Percentiles rank a stretch among this genome's conserved stretches.
Evolutionary conservation across 2,113 vertebrate species (phyloP).

Genomic region (Callionymus lyra): DNA sequence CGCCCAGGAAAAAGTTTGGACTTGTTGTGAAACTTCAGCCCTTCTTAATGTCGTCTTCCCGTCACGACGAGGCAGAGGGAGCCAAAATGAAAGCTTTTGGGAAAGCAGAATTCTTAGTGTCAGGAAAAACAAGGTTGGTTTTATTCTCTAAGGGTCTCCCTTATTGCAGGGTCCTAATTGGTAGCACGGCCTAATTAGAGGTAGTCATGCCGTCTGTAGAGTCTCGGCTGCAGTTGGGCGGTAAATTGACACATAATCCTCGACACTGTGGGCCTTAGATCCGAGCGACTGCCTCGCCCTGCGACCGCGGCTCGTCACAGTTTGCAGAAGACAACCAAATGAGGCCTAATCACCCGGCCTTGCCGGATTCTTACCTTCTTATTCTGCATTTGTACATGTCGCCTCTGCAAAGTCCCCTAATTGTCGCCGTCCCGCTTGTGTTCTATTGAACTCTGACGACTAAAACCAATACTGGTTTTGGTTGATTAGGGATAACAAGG

Average conservation of each 20-base stretch:
- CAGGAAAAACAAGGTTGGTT: too few species aligned
- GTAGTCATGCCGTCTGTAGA: conserved; percentile 57
- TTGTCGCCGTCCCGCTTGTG: conserved; percentile 37
- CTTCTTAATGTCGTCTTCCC: too few species aligned
- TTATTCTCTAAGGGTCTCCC: conserved; percentile 21
- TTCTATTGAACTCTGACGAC: conserved; percentile 43
- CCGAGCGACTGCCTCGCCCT: conserved; percentile 38
- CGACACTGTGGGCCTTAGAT: conserved; percentile 53
- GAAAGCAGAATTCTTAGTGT: too few species aligned
- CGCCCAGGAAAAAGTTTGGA: too few species aligned
- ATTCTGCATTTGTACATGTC: conserved; percentile 55
- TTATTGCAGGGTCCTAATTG: conserved; percentile 58
- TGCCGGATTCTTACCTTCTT: conserved; percentile 55
- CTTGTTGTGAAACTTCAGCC: too few species aligned
- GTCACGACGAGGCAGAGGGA: too few species aligned
- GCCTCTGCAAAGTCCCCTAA: conserved; percentile 55
- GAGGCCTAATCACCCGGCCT: conserved; percentile 56
- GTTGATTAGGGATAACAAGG: conserved; percentile 15
- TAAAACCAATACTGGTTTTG: conserved; percentile 26
- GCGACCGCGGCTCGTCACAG: conserved; percentile 42
- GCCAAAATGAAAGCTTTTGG: too few species aligned
- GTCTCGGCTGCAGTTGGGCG: conserved; percentile 56
- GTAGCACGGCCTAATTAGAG: conserved; percentile 65
- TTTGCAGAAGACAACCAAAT: conserved; percentile 54
- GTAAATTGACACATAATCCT: conserved; percentile 68